A percentile compares a stretch with the other conserved stretches of the same genome.
Conservation (phyloP, 1,140 invertebrate species). For the Macrobrachium nipponense region DNA sequence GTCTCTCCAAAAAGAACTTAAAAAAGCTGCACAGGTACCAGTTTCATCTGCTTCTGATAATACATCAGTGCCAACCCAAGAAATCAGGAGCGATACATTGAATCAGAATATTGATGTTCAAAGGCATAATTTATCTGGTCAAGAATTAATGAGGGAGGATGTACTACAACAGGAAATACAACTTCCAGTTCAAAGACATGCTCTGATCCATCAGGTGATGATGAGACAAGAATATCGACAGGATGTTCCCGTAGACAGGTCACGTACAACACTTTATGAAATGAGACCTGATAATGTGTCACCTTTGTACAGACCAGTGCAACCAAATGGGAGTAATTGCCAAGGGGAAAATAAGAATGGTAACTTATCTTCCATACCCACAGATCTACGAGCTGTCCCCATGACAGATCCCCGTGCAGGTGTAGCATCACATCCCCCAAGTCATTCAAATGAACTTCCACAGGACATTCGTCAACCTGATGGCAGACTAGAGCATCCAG, state of each 20-base stretch:
- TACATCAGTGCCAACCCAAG: conserved; percentile 26
- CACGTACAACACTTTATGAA: conserved; percentile 29
- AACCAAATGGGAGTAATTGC: conserved; percentile 32
- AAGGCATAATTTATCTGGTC: conserved; percentile 18
- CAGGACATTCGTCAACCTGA: conserved; percentile 39
- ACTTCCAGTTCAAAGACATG: conserved; percentile 17
- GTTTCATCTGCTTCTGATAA: neutral
- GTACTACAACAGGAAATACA: conserved; percentile 35
- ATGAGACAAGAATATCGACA: conserved; percentile 48
- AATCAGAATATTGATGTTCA: conserved; percentile 38
- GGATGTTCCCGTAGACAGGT: conserved; percentile 30
- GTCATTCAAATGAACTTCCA: conserved; percentile 1
- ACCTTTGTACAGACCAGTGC: conserved; percentile 16
- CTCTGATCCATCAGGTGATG: conserved; percentile 34
- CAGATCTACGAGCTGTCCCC: conserved; percentile 21
- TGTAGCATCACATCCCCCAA: conserved; percentile 32
- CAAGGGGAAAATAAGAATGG: conserved; percentile 19
- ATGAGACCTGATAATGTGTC: conserved; percentile 18
- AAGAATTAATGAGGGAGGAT: conserved; percentile 30
- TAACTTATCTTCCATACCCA: conserved; percentile 1
- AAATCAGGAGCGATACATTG: conserved; percentile 3
- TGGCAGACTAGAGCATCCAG: conserved; percentile 34
- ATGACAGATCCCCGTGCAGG: neutral
- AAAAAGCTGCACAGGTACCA: conserved; percentile 33
- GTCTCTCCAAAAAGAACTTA: conserved; percentile 36